Evolutionary conservation across 2,113 vertebrate genomes (phyloP), one percentile per base, ranked within the genome.

Genomic region (Aphyosemion australe): DNA sequence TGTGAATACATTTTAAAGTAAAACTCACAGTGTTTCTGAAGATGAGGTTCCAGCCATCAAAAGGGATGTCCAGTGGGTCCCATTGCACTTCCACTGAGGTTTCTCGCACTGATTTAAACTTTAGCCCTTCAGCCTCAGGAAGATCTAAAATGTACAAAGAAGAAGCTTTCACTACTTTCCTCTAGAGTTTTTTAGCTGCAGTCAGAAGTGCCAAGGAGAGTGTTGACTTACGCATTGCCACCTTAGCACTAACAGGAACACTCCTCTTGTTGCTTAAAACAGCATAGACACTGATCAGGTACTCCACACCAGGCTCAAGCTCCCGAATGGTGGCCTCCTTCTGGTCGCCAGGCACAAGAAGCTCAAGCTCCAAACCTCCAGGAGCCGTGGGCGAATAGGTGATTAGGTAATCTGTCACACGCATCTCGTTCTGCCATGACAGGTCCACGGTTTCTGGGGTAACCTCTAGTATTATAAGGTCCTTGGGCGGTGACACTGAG

Each of bases 1-100:
- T 26, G 26, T 26, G 26, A 26, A 2, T 26, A 26, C 7, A 47
- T n/a, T 47, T 8, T 3, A 11, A 8, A 48, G 21, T 61, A 43
- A 31, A 19, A 83, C 93, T 95, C 76, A 99, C 97, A 72, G 92
- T 94, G 56, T 96, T 97, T 63, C 84, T 94, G 88, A 99, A 99
- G 81, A 98, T 93, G 71, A 99, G 92, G 83, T 98, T 96, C 97
- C 97, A 99, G 1, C 94, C 93, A 82, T 98, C 96, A 42, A 99
- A 98, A 26, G 94, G 90, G 5, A 99, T 94, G 72, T 96, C 92
- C 70, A 99, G 69, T 34, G 97, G 95, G 62, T 99, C 97, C 97
- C 97, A 99, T 72, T 97, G 93, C 69, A 99, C 97, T 76, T 98
- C 95, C 48, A 99, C 95, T 0, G 96, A 95, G 0, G 97, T 95